Base-by-base conservation (phyloP, 2,113 vertebrate genomes). In the Lophura nycthemera region DNA sequence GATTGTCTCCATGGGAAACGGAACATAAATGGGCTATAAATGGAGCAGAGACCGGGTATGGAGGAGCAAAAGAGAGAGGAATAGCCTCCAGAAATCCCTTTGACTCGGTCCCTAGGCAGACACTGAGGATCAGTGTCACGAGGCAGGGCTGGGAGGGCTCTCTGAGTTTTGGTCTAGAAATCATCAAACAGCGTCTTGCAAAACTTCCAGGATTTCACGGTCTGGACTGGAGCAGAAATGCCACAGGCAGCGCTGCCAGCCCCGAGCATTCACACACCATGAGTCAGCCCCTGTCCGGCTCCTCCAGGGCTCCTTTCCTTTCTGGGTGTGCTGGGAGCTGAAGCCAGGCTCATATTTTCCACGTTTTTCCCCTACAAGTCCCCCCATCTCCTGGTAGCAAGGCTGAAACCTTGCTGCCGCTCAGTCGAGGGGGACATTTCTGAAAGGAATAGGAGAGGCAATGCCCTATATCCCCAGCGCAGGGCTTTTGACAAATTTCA, bases 1-100 rank as follows among this genome's bases (percentile, higher is more conserved):
- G 1, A 75, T 82, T 91, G 36, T 86, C 42, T 67, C 85, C 93
- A 91, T 96, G 96, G 96, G 96, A 96, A 96, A 83, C 2, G 5
- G 85, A 83, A 57, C 40, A 96, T 75, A 89, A n/a, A 7, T 40
- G 92, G 82, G n/a, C 82, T 85, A 88, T 27, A 79, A 95, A 96
- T 95, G 93, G 87, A 18, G 45, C 24, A 27, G n/a, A 15, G 45
- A 22, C 40, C 19, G 19, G 13, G 12, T 29, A 19, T 13, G 27
- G 48, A 83, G 73, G 54, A 74, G 79, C 17, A 54, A 73, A 90
- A 67, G 67, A 75, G 38, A 36, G 19, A 66, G 73, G 47, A 24
- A 15, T 12, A 56, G 18, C 32, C n/a, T 83, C 63, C 34, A 9
- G 66, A 45, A 67, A 5, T 36, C 25, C 43, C 57, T 89, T 16